Conservation (phyloP, 37 sponge, comb jelly and placozoan species). For the Aphrocallistes beatrix region DNA sequence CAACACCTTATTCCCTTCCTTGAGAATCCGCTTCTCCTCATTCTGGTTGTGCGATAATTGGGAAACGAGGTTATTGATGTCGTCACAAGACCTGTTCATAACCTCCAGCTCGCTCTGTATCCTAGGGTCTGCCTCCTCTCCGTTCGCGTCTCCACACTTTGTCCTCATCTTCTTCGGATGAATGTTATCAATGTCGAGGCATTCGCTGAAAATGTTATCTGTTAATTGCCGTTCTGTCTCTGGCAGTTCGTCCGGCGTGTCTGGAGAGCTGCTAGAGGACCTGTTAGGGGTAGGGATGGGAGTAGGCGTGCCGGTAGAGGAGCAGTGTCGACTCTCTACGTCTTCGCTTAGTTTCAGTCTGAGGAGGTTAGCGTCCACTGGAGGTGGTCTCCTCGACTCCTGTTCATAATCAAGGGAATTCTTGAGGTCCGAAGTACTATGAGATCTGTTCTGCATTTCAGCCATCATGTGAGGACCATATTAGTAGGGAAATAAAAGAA, state of each 20-base stretch:
- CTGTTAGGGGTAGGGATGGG: not conserved
- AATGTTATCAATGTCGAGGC: not conserved
- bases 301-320: not conserved
- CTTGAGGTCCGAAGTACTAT: not conserved
- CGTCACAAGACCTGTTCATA: not conserved
- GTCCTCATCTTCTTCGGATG: not conserved
- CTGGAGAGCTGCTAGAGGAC: not conserved
- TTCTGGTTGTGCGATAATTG: not conserved
- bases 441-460: not conserved
- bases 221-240: not conserved
- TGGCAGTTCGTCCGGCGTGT: not conserved
- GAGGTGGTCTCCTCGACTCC: not conserved
- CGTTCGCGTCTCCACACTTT: not conserved
- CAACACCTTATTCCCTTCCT: not conserved
- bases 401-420: not conserved
- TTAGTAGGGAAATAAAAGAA: too few species aligned
- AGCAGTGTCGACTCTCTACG: not conserved
- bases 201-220: not conserved
- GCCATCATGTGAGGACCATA: too few species aligned
- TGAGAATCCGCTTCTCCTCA: not conserved
- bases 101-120: conserved; percentile 10
- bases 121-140: not conserved
- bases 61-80: not conserved
- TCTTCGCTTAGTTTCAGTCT: not conserved
- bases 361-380: not conserved